Base-by-base conservation (phyloP, 2,888 invertebrate genomes). In the Trachelus tabidus region DNA sequence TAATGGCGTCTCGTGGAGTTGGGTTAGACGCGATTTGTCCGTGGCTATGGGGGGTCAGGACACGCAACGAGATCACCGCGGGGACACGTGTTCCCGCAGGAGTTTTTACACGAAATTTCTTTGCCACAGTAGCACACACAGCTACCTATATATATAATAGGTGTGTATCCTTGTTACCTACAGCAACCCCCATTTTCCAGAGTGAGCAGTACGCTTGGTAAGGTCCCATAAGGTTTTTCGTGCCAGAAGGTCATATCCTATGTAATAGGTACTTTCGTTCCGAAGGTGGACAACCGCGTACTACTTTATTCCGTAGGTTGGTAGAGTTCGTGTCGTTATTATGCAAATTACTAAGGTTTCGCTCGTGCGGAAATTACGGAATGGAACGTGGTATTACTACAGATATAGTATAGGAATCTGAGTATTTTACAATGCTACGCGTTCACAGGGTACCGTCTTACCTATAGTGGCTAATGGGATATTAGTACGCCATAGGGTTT, bases 271-370 rank as follows among this genome's bases (percentile, higher is more conserved):
- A 56, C 56, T 56, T 56, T 56, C 56, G 6, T 23, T 56, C 56
- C 23, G 9, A 56, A 56, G 56, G 9, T 56, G 56, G 56, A 56
- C 56, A 56, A 15, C 23, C 56, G 56, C 56, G 56, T 23, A 56
- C 56, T 56, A 56, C 56, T 23, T 56, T 56, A 56, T 56, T 56
- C 56, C 23, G 56, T 56, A 56, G 56, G 56, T 56, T 23, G 23
- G 56, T 56, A 56, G 9, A 56, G 23, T 56, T 56, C 75, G 79
- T 79, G 81, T 78, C 77, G 81, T 81, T 82, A 85, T 87, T 87
- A 87, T 86, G 85, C 78, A 87, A 87, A 87, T 85, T 79, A 79
- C 82, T 83, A 84, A 86, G 85, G 76, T 77, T 80, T 68, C 75
- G 75, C 73, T 73, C 69, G 73, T 33, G 73, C 68, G 76, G 35